phyloP scores from a whole-genome alignment of 2,888 invertebrate genomes.

The Altica lythri region DNA sequence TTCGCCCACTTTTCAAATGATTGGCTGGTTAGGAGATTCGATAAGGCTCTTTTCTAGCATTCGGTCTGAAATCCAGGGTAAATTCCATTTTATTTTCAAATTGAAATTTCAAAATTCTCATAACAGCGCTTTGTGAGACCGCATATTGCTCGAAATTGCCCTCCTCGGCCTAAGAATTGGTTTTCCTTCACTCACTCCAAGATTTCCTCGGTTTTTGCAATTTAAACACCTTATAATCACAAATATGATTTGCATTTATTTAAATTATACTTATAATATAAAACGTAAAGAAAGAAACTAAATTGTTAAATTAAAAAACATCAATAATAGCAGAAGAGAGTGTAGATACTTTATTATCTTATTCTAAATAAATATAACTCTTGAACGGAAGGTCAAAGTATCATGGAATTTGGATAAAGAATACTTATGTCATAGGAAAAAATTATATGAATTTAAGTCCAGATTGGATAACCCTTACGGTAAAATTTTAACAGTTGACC shows the following conservation, averaged over 20 bases:
- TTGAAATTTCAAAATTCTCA: slow-evolving; percentile 52
- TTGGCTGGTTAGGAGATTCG: slow-evolving; percentile 48
- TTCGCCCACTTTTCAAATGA: slow-evolving; percentile 44
- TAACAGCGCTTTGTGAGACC: slow-evolving; percentile 46
- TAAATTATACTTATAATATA: too few species aligned
- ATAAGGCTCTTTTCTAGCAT: slow-evolving; percentile 45
- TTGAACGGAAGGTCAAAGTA: too few species aligned
- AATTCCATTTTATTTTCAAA: slow-evolving; percentile 54
- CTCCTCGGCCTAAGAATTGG: slow-evolving; percentile 35
- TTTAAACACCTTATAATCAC: not conserved
- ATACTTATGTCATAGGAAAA: too few species aligned
- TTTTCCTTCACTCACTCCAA: slow-evolving; percentile 29
- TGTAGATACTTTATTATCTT: too few species aligned
- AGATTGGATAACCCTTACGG: too few species aligned
- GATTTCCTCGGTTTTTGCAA: not conserved
- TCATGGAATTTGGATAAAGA: too few species aligned
- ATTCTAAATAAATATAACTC: too few species aligned
- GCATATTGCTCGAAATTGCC: slow-evolving; percentile 40
- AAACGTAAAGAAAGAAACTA: too few species aligned
- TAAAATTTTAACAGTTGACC: too few species aligned
- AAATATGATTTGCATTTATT: not conserved
- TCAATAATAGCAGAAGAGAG: too few species aligned
- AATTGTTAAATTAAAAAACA: too few species aligned
- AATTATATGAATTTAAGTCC: too few species aligned
- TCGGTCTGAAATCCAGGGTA: slow-evolving; percentile 39